These are phyloP conservation scores for Caenorhabditis doughertyi DNA, from an alignment of 2,888 invertebrate genomes.

Conservation along the genomic window DNA sequence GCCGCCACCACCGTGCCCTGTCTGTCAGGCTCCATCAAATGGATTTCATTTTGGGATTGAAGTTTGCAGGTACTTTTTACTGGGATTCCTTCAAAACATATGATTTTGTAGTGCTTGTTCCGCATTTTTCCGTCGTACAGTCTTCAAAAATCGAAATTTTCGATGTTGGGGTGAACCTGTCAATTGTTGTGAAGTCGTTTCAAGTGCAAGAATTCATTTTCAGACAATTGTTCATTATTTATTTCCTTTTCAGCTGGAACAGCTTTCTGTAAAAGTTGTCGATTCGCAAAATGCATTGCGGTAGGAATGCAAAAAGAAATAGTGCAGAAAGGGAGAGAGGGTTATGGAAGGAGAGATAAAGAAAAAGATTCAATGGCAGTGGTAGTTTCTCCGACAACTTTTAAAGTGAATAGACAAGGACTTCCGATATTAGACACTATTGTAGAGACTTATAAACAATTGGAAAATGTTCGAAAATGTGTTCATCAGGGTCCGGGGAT, in stretches of 20 bases:
- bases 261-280: slow-evolving; percentile 54
- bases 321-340: slow-evolving; percentile 67
- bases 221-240: too few species aligned
- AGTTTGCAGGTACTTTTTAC: slow-evolving; percentile 44
- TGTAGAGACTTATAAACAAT: slow-evolving; percentile 31
- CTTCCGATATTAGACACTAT: slow-evolving; percentile 45
- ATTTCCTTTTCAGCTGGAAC: slow-evolving; percentile 39
- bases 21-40: slow-evolving; percentile 44
- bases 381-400: not conserved
- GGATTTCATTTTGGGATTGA: slow-evolving; percentile 56
- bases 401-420: slow-evolving; percentile 27
- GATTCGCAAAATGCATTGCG: slow-evolving; percentile 51
- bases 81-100: not conserved
- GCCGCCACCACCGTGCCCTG: slow-evolving; percentile 24
- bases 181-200: slow-evolving; percentile 43
- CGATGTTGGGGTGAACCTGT: slow-evolving; percentile 46
- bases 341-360: slow-evolving; percentile 60
- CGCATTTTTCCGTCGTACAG: slow-evolving; percentile 56
- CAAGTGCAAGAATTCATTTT: slow-evolving; percentile 16
- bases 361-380: slow-evolving; percentile 17
- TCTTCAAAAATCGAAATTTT: slow-evolving; percentile 44
- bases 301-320: slow-evolving; percentile 57
- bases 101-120: slow-evolving; percentile 49
- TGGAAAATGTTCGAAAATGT: slow-evolving; percentile 32
- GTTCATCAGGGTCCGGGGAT: slow-evolving; percentile 17